Base-by-base conservation (phyloP, 2,113 vertebrate species). In the Vulpes lagopus region DNA sequence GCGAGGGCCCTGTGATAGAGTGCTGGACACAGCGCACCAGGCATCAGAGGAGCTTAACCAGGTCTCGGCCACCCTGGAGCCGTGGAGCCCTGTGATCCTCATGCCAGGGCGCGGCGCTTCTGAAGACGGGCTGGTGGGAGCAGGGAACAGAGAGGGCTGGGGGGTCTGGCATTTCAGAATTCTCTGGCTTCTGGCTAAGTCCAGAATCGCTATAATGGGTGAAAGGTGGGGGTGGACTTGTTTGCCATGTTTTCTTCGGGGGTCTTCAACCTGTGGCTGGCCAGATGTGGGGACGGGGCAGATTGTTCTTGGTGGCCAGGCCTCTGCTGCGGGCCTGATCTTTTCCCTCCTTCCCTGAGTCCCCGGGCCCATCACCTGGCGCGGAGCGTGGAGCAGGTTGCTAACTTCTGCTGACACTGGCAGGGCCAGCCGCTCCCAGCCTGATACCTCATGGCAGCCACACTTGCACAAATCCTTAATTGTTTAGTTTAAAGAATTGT, bases 401-500 rank as follows among this genome's bases (percentile, higher is more conserved):
- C 97, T 98, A 95, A 86, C 97, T 98, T 95, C 88, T 22, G 85
- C 98, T 97, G 98, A 81, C 97, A 97, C 51, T 69, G 98, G 98
- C 98, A 98, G 76, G 83, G 94, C 94, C 98, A 17, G 96, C 97
- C 86, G 97, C 98, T 98, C 97, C 98, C 98, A 96, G 67, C 27
- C 98, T 98, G 98, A 98, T 98, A 98, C 98, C 98, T 98, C 98
- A 86, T 98, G 98, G 98, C 99, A 99, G 98, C 98, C 98, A 98
- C 98, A 98, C 98, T 99, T 95, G 98, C 98, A 98, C 99, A 99
- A 98, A 99, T 99, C 99, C 98, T 98, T 99, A 99, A 99, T 99
- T 99, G 99, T 99, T 99, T 99, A 99, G 99, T 98, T 99, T 99
- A 98, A 99, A 99, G 99, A 99, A 99, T 99, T 98, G 98, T 99